Percentiles rank a stretch among this genome's conserved stretches.
Conservation (phyloP, 2,113 vertebrate species). For the Jaculus jaculus region DNA sequence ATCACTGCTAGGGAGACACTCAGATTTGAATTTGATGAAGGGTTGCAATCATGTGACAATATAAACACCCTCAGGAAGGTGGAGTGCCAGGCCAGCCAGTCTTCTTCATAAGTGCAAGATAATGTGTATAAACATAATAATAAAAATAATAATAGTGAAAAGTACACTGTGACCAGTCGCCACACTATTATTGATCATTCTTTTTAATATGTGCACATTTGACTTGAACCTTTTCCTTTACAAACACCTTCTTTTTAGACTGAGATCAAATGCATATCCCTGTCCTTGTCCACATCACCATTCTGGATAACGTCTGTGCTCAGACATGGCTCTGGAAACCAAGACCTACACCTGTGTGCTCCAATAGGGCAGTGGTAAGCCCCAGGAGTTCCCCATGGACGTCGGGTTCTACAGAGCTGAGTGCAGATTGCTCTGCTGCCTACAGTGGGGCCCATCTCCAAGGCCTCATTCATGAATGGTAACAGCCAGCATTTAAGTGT, state of each 20-base stretch:
- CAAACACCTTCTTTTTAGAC: not conserved
- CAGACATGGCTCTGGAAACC: not conserved
- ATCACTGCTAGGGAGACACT: not conserved
- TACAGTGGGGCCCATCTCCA: rapidly evolving
- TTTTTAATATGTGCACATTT: not conserved
- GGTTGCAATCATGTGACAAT: rapidly evolving
- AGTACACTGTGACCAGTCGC: rapidly evolving
- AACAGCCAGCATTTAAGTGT: too few relatives aligned
- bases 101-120: not conserved
- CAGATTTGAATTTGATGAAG: too few relatives aligned
- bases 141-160: not conserved
- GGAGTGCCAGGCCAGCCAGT: not conserved
- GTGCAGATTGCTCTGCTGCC: not conserved
- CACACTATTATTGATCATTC: not conserved
- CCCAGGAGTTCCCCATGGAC: rapidly evolving
- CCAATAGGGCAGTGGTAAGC: rapidly evolving
- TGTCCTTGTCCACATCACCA: not conserved
- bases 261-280: not conserved
- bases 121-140: too few relatives aligned
- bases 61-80: rapidly evolving
- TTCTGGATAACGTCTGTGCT: not conserved
- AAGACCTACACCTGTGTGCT: not conserved
- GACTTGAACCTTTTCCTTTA: not conserved
- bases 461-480: not conserved
- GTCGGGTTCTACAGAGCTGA: not conserved